Base-by-base conservation (phyloP, 2,888 invertebrate species). In the Reticulitermes lucifugus region DNA sequence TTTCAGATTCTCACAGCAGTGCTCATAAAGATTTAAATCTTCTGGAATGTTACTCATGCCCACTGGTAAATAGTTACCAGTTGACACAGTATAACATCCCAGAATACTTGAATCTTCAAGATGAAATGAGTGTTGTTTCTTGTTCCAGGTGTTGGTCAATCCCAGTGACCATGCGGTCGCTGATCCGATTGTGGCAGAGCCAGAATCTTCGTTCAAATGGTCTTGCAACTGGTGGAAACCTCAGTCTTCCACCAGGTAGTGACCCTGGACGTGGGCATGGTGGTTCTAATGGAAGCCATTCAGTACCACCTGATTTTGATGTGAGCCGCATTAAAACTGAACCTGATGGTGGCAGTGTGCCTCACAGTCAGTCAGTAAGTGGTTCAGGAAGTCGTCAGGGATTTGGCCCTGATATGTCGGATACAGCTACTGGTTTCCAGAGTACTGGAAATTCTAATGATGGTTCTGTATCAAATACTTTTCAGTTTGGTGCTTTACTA, bases 131-230 rank as follows among this genome's bases (percentile, higher is more conserved):
- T 14, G 5, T 55, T 55, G 18, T 70, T 55, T 18, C 86, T 84
- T 88, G 79, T 89, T 89, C 29, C 89, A 92, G 93, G 89, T 97
- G 96, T 88, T 94, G 97, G 89, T 98, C 98, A n/a, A 97, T 98
- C 90, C 98, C 98, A 2, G 94, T 98, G 83, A 97, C 97, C 10
- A 94, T 98, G 91, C 93, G 98, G 87, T 94, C 97, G 2, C 93
- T 98, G 3, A 94, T 98, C n/a, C 95, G 96, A 89, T 93, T 94
- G 84, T 97, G 97, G 97, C 96, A 97, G 89, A 94, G 95, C 18
- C 96, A 96, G 89, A 83, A 55, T 59, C 77, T 82, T 29, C 43
- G 82, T n/a, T 43, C 84, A 7, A 82, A 80, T 60, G 86, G 84
- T n/a, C 41, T 86, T 41, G 29, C 84, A 0, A 25, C 65, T 51